Conservation (phyloP, 1,140 invertebrate species). For the Microplitis mediator region DNA sequence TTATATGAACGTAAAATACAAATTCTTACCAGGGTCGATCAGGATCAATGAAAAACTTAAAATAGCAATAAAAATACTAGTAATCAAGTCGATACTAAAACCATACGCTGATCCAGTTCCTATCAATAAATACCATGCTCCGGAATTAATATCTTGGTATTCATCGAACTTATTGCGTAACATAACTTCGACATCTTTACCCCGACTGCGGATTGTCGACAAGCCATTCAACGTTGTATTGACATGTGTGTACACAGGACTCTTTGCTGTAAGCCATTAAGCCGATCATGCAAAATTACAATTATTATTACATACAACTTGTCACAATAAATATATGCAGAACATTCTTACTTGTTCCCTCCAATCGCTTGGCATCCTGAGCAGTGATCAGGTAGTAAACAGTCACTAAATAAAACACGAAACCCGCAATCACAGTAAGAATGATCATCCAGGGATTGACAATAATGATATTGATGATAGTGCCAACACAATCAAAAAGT, state of each 20-base stretch:
- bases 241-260: slow-evolving; percentile 84
- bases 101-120: slow-evolving; percentile 65
- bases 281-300: no score
- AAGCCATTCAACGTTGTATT: slow-evolving; percentile 79
- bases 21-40: slow-evolving; percentile 40
- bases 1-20: not conserved
- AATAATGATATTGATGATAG: slow-evolving; percentile 64
- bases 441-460: slow-evolving; percentile 67
- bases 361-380: slow-evolving; percentile 66
- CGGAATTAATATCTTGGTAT: slow-evolving; percentile 70
- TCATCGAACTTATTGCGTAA: slow-evolving; percentile 75
- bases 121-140: slow-evolving; percentile 71
- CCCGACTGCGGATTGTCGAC: slow-evolving; percentile 78
- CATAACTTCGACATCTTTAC: slow-evolving; percentile 63
- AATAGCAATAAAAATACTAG: slow-evolving; percentile 41
- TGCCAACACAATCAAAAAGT: slow-evolving; percentile 51
- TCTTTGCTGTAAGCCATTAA: slow-evolving; percentile 64
- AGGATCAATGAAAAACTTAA: slow-evolving; percentile 58
- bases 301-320: no score
- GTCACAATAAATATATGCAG: no score
- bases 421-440: slow-evolving; percentile 62
- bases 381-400: slow-evolving; percentile 69
- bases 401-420: slow-evolving; percentile 64
- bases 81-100: slow-evolving; percentile 43
- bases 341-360: slow-evolving; percentile 59